These are phyloP conservation scores for Halichoeres trimaculatus DNA, from an alignment of 2,113 vertebrate species.

Conservation along the genomic window DNA sequence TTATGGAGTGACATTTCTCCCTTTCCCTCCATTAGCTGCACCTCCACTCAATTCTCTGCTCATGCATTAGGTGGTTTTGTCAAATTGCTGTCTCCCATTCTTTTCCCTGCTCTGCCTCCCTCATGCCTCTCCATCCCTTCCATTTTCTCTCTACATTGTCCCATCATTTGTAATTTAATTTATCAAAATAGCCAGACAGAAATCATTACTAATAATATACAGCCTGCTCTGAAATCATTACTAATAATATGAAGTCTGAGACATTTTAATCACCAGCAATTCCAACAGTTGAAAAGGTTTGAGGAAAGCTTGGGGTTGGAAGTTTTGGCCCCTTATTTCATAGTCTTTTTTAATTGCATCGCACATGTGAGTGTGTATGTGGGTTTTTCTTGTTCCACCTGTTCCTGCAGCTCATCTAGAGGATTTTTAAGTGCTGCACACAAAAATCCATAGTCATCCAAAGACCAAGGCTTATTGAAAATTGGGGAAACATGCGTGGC, in stretches of 20 bases:
- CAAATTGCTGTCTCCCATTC: constrained; percentile 44
- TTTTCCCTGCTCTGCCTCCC: neutral
- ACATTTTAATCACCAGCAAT: constrained; percentile 25
- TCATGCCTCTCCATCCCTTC: neutral
- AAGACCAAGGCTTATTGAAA: constrained; percentile 40
- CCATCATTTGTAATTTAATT: constrained; percentile 35
- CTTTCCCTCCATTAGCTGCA: constrained; percentile 42
- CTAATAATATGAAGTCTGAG: constrained; percentile 8
- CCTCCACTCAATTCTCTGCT: constrained; percentile 41
- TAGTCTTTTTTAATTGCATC: constrained; percentile 12
- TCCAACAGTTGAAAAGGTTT: neutral
- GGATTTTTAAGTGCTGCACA: constrained; percentile 3
- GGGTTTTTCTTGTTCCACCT: neutral
- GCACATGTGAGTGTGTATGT: neutral
- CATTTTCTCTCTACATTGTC: neutral
- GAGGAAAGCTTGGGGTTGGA: constrained; percentile 7
- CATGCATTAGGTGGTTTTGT: constrained; percentile 30
- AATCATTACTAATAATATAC: constrained; percentile 43
- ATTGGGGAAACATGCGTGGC: constrained; percentile 25
- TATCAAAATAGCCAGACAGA: constrained; percentile 16
- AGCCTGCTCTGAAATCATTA: constrained; percentile 1
- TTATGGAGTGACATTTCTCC: constrained; percentile 61
- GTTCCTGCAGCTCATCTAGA: constrained; percentile 8
- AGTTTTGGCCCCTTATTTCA: constrained; percentile 1
- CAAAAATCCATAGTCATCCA: constrained; percentile 22